Percentiles rank a stretch among this genome's conserved stretches.
Evolutionary conservation across 2,888 invertebrate genomes (phyloP).

Genomic region (Drosophila fulvimacula): DNA sequence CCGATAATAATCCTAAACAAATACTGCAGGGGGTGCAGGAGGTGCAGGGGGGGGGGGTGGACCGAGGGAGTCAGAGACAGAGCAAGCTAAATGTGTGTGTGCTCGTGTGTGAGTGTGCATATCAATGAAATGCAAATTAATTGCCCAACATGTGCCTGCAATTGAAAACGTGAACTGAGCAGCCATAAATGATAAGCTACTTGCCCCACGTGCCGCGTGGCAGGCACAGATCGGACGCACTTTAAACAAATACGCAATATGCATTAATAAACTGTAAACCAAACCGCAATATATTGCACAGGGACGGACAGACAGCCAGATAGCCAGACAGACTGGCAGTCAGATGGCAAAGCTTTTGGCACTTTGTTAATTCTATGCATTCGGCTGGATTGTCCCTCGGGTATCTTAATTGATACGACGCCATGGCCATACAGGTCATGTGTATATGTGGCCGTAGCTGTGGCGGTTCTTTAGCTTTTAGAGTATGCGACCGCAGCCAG

Average conservation of each 20-base stretch:
- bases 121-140: slow-evolving; percentile 79
- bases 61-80: no score
- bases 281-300: slow-evolving; percentile 63
- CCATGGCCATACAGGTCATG: neutral
- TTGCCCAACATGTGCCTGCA: slow-evolving; percentile 69
- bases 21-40: slow-evolving; percentile 51
- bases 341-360: slow-evolving; percentile 37
- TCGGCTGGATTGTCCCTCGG: slow-evolving; percentile 45
- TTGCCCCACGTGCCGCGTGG: slow-evolving; percentile 29
- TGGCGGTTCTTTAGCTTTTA: slow-evolving; percentile 67
- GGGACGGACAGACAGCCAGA: slow-evolving; percentile 1
- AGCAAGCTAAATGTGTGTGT: neutral
- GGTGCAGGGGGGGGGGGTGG: neutral
- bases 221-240: slow-evolving; percentile 19
- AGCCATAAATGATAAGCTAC: slow-evolving; percentile 58
- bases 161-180: slow-evolving; percentile 57
- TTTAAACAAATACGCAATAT: slow-evolving; percentile 45
- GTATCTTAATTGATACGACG: slow-evolving; percentile 69
- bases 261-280: slow-evolving; percentile 66
- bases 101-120: slow-evolving; percentile 58
- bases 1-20: slow-evolving; percentile 81
- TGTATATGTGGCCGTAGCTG: slow-evolving; percentile 6
- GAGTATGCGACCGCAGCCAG: slow-evolving; percentile 59
- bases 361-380: slow-evolving; percentile 42
- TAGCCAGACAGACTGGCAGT: neutral